These are phyloP conservation scores for Lagodon rhomboides DNA, from an alignment of 2,797 vertebrate genomes.

Conservation along the genomic window DNA sequence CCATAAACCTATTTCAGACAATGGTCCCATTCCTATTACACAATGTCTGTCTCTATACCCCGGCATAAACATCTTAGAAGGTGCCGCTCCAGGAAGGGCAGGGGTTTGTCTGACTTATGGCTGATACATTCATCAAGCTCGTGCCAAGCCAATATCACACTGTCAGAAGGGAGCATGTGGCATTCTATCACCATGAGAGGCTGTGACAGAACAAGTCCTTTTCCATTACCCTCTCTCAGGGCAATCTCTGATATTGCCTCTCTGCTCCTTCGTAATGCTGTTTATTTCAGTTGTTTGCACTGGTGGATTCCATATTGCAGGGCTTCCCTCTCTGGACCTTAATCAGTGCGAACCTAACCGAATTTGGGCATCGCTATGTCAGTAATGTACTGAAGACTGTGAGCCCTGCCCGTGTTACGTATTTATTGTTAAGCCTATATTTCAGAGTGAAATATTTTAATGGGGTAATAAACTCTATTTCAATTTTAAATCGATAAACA, in stretches of 20 bases:
- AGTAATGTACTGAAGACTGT: conserved; percentile 43
- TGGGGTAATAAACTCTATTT: conserved; percentile 51
- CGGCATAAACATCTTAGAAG: conserved; percentile 73
- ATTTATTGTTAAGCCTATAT: conserved; percentile 39
- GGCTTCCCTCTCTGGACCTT: conserved; percentile 25
- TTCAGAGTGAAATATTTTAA: conserved; percentile 44
- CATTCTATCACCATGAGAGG: conserved; percentile 86
- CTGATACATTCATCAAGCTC: conserved; percentile 87
- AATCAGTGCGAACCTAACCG: conserved; percentile 51
- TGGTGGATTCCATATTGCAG: conserved; percentile 48
- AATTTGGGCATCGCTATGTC: conserved; percentile 40
- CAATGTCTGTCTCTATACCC: conserved; percentile 64
- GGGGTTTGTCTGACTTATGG: conserved; percentile 80
- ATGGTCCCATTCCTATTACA: conserved; percentile 69
- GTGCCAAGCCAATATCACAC: conserved; percentile 85
- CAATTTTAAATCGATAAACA: conserved; percentile 62
- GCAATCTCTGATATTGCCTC: conserved; percentile 79
- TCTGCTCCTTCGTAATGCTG: conserved; percentile 70
- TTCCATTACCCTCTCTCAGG: conserved; percentile 83
- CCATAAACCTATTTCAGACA: conserved; percentile 77
- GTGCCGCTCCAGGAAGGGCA: conserved; percentile 67
- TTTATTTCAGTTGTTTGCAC: conserved; percentile 75
- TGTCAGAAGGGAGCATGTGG: conserved; percentile 84
- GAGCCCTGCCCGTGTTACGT: background rate
- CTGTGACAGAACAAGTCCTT: conserved; percentile 86